Base-by-base conservation (phyloP, 1,140 invertebrate genomes). In the Zaprionus davidi region DNA sequence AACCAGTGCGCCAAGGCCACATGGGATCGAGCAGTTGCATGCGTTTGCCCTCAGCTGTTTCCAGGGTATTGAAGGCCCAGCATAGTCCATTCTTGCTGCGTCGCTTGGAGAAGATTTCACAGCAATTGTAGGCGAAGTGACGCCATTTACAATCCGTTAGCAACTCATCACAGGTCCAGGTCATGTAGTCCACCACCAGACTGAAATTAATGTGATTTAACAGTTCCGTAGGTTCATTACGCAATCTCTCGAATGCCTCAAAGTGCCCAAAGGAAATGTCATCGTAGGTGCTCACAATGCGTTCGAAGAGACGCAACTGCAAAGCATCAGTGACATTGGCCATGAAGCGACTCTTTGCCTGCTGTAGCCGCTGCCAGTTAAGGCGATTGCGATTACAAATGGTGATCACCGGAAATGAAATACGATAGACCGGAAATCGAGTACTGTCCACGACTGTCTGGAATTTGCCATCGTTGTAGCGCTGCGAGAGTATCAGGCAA, bases 61-160 rank as follows among this genome's bases (percentile, higher is more conserved):
- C 93, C 58, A 93, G 65, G 0, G 94, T 92, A 79, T 95, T 95
- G 70, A 95, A 95, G 22, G 92, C 91, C 78, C 94, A 94, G 67
- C 94, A 95, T 28, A 94, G 92, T 0, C 94, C 94, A 66, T 92
- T 93, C 85, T 94, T 94, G n/a, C 94, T 94, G 34, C 79, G 81
- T 13, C 92, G 78, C 41, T 78, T 66, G 3, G 77, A 82, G 71
- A 93, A 92, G 26, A 92, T 88, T 7, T 92, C 84, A 55, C 92
- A 93, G 62, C 92, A 93, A n/a, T 91, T 66, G 26, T 82, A 60
- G 1, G 60, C 22, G 13, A 53, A 67, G 46, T 90, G 80, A 0
- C 83, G 77, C 92, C 92, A 93, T 24, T 63, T 62, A 51, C 92
- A 93, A n/a, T 84, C 65, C 3, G 78, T 49, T 2, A 93, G 71